Conservation (phyloP, 2,113 vertebrate species). For the Toxostoma redivivum region DNA sequence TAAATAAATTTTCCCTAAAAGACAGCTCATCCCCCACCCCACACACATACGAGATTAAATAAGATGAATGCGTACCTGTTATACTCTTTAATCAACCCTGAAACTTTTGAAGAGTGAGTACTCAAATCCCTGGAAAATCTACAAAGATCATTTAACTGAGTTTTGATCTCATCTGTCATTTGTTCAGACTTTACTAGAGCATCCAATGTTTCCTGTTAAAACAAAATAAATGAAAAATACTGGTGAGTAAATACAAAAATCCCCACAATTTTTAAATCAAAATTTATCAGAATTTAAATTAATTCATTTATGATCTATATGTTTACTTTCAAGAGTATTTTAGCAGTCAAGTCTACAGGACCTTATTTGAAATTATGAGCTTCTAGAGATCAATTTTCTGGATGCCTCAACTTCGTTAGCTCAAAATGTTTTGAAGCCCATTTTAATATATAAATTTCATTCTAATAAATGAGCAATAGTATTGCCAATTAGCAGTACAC, state of each 20-base stretch:
- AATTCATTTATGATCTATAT: not conserved
- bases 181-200: slow-evolving; percentile 85
- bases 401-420: not conserved
- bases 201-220: slow-evolving; percentile 81
- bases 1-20: not conserved
- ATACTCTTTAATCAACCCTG: slow-evolving; percentile 91
- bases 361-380: not conserved
- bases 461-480: not conserved
- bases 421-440: not conserved
- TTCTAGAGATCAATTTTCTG: not conserved
- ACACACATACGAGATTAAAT: not conserved
- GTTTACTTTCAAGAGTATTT: not conserved
- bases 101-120: slow-evolving; percentile 86
- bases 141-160: slow-evolving; percentile 90
- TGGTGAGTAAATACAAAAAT: not conserved
- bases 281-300: not conserved
- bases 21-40: not conserved
- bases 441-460: not conserved
- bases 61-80: slow-evolving; percentile 84
- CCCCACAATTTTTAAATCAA: not conserved
- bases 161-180: slow-evolving; percentile 89
- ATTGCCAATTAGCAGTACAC: not conserved
- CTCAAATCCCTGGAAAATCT: slow-evolving; percentile 90
- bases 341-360: not conserved
- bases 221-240: not conserved